phyloP scores from a whole-genome alignment of 2,888 invertebrate genomes.

The Latrodectus elegans region DNA sequence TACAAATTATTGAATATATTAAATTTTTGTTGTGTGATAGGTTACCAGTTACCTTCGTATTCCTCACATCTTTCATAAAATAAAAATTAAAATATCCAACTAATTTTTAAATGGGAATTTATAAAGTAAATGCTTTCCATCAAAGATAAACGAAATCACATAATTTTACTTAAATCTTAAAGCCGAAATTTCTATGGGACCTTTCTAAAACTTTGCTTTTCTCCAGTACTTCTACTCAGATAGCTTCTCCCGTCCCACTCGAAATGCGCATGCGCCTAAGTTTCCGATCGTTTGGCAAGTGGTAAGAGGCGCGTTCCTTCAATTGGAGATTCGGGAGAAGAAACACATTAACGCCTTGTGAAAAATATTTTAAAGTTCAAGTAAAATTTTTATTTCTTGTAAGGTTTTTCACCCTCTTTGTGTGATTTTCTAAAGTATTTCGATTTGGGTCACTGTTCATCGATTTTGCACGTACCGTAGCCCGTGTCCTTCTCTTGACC shows the following conservation, averaged over 20 bases:
- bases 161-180: no score
- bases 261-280: neutral
- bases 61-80: no score
- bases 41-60: no score
- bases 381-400: neutral
- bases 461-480: conserved; percentile 9
- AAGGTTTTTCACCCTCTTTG: neutral
- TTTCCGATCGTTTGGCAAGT: conserved; percentile 19
- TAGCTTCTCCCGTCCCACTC: neutral
- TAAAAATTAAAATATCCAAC: no score
- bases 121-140: no score
- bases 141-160: no score
- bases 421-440: neutral
- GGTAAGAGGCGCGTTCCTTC: conserved; percentile 15
- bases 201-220: neutral
- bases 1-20: no score
- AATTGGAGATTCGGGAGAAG: conserved; percentile 7
- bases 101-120: no score
- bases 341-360: neutral
- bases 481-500: conserved; percentile 55
- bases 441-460: conserved; percentile 17
- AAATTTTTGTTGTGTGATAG: no score
- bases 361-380: neutral
- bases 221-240: neutral
- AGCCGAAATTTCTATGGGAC: neutral